Conservation (phyloP, 1,140 invertebrate genomes). For the Heterodera carotae region DNA sequence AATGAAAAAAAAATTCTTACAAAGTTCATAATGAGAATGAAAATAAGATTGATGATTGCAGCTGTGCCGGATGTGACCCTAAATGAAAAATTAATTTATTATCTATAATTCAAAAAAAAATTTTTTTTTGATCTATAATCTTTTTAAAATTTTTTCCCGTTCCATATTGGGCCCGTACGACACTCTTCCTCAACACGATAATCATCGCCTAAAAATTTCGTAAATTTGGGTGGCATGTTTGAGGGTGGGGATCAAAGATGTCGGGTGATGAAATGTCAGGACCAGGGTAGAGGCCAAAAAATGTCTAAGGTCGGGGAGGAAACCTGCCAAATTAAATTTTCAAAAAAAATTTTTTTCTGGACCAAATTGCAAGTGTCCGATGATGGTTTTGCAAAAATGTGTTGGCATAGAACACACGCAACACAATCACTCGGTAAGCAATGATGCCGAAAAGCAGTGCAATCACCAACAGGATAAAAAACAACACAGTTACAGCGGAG, state of each 20-base stretch:
- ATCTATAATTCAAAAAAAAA: neutral
- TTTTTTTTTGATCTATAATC: neutral
- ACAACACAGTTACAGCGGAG: slow-evolving; percentile 57
- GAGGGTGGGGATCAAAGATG: too few species aligned
- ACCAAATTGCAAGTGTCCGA: neutral
- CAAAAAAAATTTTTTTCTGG: neutral
- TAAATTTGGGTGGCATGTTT: too few species aligned
- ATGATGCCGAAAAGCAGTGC: slow-evolving; percentile 59
- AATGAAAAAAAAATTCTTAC: slow-evolving; percentile 31
- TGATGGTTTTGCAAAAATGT: neutral
- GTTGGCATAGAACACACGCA: slow-evolving; percentile 44
- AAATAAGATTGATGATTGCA: slow-evolving; percentile 59
- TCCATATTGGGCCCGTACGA: neutral
- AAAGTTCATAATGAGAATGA: slow-evolving; percentile 62
- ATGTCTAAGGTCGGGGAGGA: too few species aligned
- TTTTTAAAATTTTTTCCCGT: too few species aligned
- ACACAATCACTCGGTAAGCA: slow-evolving; percentile 58
- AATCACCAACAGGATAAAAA: slow-evolving; percentile 54
- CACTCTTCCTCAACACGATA: neutral
- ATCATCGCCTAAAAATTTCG: too few species aligned
- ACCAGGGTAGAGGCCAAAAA: too few species aligned
- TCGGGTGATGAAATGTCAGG: too few species aligned
- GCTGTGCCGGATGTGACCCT: slow-evolving; percentile 59
- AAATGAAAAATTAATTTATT: slow-evolving; percentile 13
- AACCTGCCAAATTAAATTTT: neutral